These are phyloP conservation scores for Temnothorax nylanderi DNA, from an alignment of 1,140 invertebrate genomes.

Conservation along the genomic window DNA sequence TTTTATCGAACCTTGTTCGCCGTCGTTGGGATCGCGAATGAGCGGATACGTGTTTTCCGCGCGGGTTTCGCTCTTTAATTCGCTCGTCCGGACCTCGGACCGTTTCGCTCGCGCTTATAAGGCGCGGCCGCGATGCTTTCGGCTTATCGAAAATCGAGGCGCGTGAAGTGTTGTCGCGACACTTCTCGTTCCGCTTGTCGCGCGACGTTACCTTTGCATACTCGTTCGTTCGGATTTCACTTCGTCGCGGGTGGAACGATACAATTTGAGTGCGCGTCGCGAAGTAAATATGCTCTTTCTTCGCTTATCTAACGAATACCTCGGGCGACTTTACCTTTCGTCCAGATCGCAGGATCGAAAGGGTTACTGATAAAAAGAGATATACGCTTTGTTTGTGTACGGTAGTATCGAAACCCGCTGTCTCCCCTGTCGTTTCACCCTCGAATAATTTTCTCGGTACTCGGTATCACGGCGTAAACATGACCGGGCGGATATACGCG, in stretches of 20 bases:
- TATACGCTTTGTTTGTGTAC: neutral
- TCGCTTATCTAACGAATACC: neutral
- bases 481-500: constrained; percentile 23
- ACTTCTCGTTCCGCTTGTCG: constrained; percentile 55
- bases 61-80: constrained; percentile 12
- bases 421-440: neutral
- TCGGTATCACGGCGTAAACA: constrained; percentile 8
- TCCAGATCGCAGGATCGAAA: neutral
- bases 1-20: constrained; percentile 24
- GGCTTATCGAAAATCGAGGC: constrained; percentile 33
- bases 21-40: constrained; percentile 12
- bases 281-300: neutral
- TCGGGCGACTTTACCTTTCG: neutral
- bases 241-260: neutral
- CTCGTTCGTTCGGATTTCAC: constrained; percentile 35
- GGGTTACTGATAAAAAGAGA: neutral
- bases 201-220: constrained; percentile 40
- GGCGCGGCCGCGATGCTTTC: constrained; percentile 35
- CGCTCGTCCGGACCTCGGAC: neutral
- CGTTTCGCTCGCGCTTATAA: constrained; percentile 39
- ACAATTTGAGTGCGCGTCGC: neutral
- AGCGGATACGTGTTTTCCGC: neutral
- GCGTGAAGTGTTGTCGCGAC: constrained; percentile 44
- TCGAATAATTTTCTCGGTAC: neutral
- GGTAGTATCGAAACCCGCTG: neutral